Base-by-base conservation (phyloP, 53 echinoderm and acorn worm genomes). In the Antedon mediterranea region DNA sequence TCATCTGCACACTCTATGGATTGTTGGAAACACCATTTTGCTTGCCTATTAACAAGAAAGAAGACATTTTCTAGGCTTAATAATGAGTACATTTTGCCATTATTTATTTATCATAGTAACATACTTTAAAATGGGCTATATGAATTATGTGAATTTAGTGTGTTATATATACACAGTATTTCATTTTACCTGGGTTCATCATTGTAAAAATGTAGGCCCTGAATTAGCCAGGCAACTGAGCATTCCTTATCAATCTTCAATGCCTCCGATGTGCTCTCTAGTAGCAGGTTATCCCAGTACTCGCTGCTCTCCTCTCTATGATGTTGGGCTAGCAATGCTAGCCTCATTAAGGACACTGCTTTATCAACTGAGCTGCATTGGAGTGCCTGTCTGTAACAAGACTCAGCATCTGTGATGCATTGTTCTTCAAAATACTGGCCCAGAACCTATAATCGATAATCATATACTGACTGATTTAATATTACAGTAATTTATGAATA, bases 261-360 rank as follows among this genome's bases (percentile, higher is more conserved):
- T 0, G 74, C 86, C 28, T 86, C 86, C 0, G 74, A 30, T 13
- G 82, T 86, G 15, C 80, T 80, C 76, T 86, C 82, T 8, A 43
- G 75, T 20, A 72, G 77, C 8, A 86, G 74, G 31, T 33, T 41
- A 13, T 27, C 0, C 86, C 86, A 86, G 4, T 77, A 79, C 9
- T 85, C 85, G 14, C 28, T 57, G 26, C 2, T 33, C 4, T 31
- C 34, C 32, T 33, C 34, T 76, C 33, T 23, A 76, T 33, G 76
- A 33, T 33, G 76, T 28, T 82, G 78, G 71, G 87, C 87, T n/a
- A 87, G 75, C 34, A 83, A 71, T 41, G 87, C 87, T 27, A 87
- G 71, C 79, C 87, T 87, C 28, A 87, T 44, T 43, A 87, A 78
- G n/a, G 82, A 71, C 6, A 87, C 87, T 32, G 33, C 57, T n/a